Percentiles rank a stretch among this genome's conserved stretches.
phyloP scores from a whole-genome alignment of 2,113 vertebrate species.

The Eleginops maclovinus region DNA sequence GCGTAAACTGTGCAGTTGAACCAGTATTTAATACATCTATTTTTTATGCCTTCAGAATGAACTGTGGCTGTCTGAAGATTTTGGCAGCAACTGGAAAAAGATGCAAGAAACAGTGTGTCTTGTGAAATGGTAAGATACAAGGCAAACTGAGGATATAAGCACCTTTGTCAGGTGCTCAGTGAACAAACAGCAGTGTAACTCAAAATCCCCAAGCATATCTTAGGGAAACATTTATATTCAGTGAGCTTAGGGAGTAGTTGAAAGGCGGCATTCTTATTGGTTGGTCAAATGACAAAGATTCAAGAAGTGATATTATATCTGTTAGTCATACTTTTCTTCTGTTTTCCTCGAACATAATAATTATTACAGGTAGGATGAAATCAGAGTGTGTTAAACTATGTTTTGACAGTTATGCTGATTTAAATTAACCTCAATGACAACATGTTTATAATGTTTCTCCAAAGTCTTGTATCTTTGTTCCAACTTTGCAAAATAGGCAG shows the following conservation, averaged over 20 bases:
- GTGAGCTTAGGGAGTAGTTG: background rate
- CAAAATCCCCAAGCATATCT: background rate
- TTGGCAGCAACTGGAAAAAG: conserved; percentile 88
- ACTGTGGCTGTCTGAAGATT: conserved; percentile 92
- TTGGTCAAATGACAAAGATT: background rate
- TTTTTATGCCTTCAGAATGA: conserved; percentile 83
- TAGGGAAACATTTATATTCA: conserved; percentile 1
- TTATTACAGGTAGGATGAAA: background rate
- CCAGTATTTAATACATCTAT: background rate
- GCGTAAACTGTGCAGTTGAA: background rate
- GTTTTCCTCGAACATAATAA: background rate
- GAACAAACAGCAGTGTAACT: background rate
- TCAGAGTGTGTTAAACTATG: background rate
- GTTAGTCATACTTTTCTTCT: background rate
- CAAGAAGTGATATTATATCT: background rate
- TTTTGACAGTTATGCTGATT: background rate
- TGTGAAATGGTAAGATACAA: conserved; percentile 91
- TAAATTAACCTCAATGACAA: background rate
- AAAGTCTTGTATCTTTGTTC: background rate
- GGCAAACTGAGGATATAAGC: background rate
- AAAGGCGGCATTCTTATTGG: background rate
- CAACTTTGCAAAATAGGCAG: conserved; percentile 11
- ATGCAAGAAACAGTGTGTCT: conserved; percentile 90
- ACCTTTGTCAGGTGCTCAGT: background rate
- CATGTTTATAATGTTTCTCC: background rate